Conservation (phyloP, 2,797 vertebrate genomes). For the Pelobates cultripes region DNA sequence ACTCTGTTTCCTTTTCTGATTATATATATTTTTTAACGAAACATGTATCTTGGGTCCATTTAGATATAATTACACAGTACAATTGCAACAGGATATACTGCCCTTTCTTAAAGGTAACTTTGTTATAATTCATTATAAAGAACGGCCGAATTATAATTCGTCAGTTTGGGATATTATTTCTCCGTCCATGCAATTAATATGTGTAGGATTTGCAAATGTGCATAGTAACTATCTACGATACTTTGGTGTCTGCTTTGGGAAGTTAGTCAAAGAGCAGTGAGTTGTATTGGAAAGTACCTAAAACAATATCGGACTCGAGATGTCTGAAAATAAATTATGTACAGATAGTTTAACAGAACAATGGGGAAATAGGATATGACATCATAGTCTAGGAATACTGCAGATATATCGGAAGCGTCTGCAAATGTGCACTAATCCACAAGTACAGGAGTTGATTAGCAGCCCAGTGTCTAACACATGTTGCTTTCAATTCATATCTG, state of each 20-base stretch:
- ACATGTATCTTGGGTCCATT: no score
- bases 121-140: no score
- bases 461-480: conserved; percentile 5
- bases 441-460: conserved; percentile 34
- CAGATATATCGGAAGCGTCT: conserved; percentile 35
- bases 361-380: not conserved
- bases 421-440: conserved; percentile 13
- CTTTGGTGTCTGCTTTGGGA: conserved; percentile 5
- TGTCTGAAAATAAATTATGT: conserved; percentile 38
- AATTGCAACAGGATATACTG: no score
- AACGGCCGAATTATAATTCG: no score
- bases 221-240: no score
- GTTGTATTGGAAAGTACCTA: conserved; percentile 10
- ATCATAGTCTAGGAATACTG: conserved; percentile 23
- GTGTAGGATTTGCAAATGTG: not conserved
- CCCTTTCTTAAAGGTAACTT: no score
- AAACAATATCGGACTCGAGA: conserved; percentile 35
- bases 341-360: conserved; percentile 24
- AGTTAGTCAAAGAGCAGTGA: conserved; percentile 14
- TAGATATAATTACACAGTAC: no score
- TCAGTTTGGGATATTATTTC: no score
- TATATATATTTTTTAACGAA: no score
- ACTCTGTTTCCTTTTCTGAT: no score
- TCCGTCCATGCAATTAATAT: no score
- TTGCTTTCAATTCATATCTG: not conserved